phyloP scores from a whole-genome alignment of 2,797 vertebrate genomes.

The Denticeps clupeoides region DNA sequence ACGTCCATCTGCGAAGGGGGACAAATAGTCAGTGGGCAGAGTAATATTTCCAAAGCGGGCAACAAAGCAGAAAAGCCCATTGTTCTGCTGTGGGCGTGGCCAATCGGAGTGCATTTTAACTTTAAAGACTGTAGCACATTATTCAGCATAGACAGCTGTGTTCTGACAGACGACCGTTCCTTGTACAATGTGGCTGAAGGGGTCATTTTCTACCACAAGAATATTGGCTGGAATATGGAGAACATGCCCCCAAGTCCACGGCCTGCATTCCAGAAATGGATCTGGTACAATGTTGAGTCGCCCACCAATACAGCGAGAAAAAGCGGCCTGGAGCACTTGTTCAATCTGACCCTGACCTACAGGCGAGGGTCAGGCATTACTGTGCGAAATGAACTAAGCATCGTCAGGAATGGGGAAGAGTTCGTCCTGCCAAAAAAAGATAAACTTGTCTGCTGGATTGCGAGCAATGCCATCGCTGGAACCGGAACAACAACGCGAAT shows the following conservation, averaged over 20 bases:
- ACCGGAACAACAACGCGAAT: constrained; percentile 46
- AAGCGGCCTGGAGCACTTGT: constrained; percentile 47
- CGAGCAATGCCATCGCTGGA: constrained; percentile 54
- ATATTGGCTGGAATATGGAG: constrained; percentile 64
- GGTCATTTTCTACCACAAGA: constrained; percentile 72
- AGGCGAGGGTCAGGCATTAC: constrained; percentile 69
- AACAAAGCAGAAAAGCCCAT: background rate
- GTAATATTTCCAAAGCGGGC: too few species aligned
- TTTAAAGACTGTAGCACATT: background rate
- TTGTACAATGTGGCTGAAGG: constrained; percentile 63
- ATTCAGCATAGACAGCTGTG: constrained; percentile 60
- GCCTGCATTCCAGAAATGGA: constrained; percentile 72
- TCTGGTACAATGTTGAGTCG: constrained; percentile 96
- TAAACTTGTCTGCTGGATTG: constrained; percentile 72
- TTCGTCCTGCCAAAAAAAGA: constrained; percentile 72
- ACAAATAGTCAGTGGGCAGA: too few species aligned
- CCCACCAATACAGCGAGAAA: constrained; percentile 63
- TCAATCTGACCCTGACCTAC: constrained; percentile 88
- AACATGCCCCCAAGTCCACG: constrained; percentile 58
- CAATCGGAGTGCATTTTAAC: background rate
- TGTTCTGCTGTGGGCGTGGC: background rate
- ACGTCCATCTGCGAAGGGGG: too few species aligned
- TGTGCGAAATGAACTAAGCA: constrained; percentile 57
- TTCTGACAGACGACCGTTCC: constrained; percentile 66
- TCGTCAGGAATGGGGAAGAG: constrained; percentile 42